These are phyloP conservation scores for Eupeodes latifasciatus DNA, from an alignment of 2,888 invertebrate genomes.

Conservation along the genomic window DNA sequence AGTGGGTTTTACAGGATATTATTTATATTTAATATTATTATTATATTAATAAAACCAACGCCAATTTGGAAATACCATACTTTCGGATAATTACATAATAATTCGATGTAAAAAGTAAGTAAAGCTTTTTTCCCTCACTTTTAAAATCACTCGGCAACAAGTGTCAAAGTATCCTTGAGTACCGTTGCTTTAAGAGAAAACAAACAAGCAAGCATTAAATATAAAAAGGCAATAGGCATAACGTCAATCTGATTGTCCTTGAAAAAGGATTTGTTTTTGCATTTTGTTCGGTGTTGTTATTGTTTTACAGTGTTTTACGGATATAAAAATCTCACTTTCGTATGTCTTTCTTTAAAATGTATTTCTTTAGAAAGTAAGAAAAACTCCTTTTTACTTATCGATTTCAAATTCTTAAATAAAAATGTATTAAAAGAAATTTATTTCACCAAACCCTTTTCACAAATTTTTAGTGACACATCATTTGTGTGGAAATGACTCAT, in stretches of 20 bases:
- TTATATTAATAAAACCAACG: constrained; percentile 14
- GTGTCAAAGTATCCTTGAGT: constrained; percentile 47
- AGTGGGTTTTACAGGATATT: too few species aligned
- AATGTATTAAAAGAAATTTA: too few species aligned
- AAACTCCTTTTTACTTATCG: too few species aligned
- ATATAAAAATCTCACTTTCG: too few species aligned
- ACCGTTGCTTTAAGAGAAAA: constrained; percentile 18
- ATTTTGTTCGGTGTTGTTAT: not conserved
- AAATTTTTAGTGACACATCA: too few species aligned
- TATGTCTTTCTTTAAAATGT: too few species aligned
- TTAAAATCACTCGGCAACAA: constrained; percentile 52
- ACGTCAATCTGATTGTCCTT: constrained; percentile 69
- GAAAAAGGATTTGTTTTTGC: constrained; percentile 47
- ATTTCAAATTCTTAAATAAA: too few species aligned
- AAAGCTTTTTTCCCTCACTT: not conserved
- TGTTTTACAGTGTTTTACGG: too few species aligned
- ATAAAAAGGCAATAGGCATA: constrained; percentile 26
- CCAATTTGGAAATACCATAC: not conserved
- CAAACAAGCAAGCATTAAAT: constrained; percentile 19
- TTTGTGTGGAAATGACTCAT: too few species aligned
- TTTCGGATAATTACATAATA: constrained; percentile 8
- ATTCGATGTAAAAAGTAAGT: not conserved
- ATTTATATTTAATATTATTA: too few species aligned
- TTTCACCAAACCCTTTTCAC: too few species aligned
- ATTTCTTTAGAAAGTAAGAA: too few species aligned